phyloP scores from a whole-genome alignment of 2,113 vertebrate genomes.

The Chaenocephalus aceratus region DNA sequence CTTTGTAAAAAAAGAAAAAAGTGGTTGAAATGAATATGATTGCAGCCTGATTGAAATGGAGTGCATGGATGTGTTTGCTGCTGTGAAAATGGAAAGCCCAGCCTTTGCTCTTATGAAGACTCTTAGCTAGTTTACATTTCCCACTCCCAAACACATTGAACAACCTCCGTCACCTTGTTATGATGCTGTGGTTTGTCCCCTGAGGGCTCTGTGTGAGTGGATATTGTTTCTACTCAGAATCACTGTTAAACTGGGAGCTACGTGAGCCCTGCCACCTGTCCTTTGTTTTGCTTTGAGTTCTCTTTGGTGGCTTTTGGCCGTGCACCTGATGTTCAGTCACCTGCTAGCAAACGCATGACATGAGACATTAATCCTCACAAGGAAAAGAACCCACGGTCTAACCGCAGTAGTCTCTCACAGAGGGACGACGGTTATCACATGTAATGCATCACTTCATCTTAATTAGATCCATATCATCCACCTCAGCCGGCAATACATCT shows the following conservation, averaged over 20 bases:
- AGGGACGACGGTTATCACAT: background rate
- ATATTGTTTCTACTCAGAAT: conserved; percentile 33
- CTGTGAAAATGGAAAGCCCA: conserved; percentile 20
- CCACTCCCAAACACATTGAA: conserved; percentile 23
- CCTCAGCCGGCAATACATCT: background rate
- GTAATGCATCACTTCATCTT: background rate
- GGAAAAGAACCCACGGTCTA: background rate
- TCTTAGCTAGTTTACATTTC: conserved; percentile 44
- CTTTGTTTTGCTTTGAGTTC: conserved; percentile 25
- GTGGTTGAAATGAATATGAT: too few species aligned
- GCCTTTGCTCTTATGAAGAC: conserved; percentile 13
- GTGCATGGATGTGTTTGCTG: conserved; percentile 10
- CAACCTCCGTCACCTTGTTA: conserved; percentile 22
- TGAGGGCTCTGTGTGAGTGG: conserved; percentile 23
- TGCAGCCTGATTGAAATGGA: background rate
- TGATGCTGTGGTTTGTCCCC: conserved; percentile 16
- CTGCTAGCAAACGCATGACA: conserved; percentile 1
- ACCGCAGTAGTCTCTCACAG: background rate
- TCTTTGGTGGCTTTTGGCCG: conserved; percentile 1
- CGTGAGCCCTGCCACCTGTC: conserved; percentile 50
- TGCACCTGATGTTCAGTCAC: conserved; percentile 36
- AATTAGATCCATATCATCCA: background rate
- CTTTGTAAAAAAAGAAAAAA: too few species aligned
- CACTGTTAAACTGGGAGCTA: conserved; percentile 5
- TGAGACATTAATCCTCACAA: background rate